Conservation (phyloP, 2,797 vertebrate species). For the Bovichtus variegatus region DNA sequence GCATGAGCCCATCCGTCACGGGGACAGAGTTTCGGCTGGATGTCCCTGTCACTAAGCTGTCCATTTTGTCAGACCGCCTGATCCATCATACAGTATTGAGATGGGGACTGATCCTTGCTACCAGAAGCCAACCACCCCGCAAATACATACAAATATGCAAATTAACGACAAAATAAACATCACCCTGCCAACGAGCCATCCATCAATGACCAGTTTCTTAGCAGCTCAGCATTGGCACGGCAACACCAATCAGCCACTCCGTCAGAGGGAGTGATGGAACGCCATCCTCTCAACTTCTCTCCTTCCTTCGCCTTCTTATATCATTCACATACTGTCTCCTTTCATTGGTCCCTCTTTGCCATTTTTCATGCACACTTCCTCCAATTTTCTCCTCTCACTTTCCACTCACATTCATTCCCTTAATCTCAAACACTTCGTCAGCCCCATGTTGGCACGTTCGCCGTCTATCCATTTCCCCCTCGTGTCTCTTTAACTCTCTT, state of each 20-base stretch:
- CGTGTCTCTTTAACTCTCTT: constrained; percentile 29
- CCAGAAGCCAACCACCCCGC: constrained; percentile 55
- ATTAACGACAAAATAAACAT: constrained; percentile 81
- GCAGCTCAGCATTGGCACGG: constrained; percentile 71
- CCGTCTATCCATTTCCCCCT: constrained; percentile 41
- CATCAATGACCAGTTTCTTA: constrained; percentile 79
- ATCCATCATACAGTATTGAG: constrained; percentile 69
- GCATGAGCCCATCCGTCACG: constrained; percentile 78
- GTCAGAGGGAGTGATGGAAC: constrained; percentile 71
- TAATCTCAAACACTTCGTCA: constrained; percentile 59
- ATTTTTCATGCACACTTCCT: constrained; percentile 66
- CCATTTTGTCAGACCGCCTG: constrained; percentile 76
- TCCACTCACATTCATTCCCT: constrained; percentile 38
- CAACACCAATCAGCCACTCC: constrained; percentile 75
- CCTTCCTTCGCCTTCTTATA: constrained; percentile 44
- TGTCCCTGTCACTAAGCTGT: constrained; percentile 80
- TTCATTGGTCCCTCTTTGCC: constrained; percentile 49
- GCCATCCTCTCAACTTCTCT: constrained; percentile 60
- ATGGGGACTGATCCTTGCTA: constrained; percentile 62
- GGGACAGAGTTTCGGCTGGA: constrained; percentile 67
- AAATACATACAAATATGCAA: constrained; percentile 83
- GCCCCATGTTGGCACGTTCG: constrained; percentile 36
- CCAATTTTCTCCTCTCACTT: constrained; percentile 40
- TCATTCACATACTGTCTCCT: constrained; percentile 47
- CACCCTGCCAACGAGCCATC: constrained; percentile 78